Base-by-base conservation (phyloP, 2,888 invertebrate genomes). In the Meghimatium bilineatum region DNA sequence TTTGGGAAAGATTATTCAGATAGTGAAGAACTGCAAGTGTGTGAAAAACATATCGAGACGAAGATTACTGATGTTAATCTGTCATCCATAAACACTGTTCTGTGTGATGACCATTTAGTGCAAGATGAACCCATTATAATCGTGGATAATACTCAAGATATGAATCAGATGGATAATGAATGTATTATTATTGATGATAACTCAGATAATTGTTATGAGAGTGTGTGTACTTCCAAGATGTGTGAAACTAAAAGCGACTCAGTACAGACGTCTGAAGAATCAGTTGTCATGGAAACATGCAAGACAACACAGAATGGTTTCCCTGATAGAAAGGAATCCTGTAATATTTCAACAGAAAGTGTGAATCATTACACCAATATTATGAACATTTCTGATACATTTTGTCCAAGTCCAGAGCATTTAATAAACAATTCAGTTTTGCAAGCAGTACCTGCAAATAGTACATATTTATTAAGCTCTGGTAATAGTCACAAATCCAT, bases 161-260 rank as follows among this genome's bases (percentile, higher is more conserved):
- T 49, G 44, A 17, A 38, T 29, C 20, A 32, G 49, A 60, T 72
- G 14, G 36, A 60, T 60, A 38, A 20, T 29, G 81, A 63, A 34
- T 74, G 63, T n/a, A 74, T 81, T 74, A 63, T 72, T 26, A 26
- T 74, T n/a, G 81, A 81, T 6, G 80, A 60, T 12, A 72, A 72
- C 38, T 29, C 32, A 29, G 71, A 80, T 32, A 67, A 32, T 56
- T 56, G 36, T 26, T 23, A 23, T 36, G 69, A 36, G 20, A 69
- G 26, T 23, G 14, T 34, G 23, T 8, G 60, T 23, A n/a, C 26
- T 63, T 38, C 36, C 3, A 69, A 36, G 36, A 38, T 29, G 20
- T 12, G 36, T 69, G 69, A 69, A 69, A 38, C 20, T 36, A 36
- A 26, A 1, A 8, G 3, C 17, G 69, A 69, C 36, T 6, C 38